These are phyloP conservation scores for Silurus lanzhouensis DNA, from an alignment of 2,797 vertebrate genomes.

Conservation along the genomic window DNA sequence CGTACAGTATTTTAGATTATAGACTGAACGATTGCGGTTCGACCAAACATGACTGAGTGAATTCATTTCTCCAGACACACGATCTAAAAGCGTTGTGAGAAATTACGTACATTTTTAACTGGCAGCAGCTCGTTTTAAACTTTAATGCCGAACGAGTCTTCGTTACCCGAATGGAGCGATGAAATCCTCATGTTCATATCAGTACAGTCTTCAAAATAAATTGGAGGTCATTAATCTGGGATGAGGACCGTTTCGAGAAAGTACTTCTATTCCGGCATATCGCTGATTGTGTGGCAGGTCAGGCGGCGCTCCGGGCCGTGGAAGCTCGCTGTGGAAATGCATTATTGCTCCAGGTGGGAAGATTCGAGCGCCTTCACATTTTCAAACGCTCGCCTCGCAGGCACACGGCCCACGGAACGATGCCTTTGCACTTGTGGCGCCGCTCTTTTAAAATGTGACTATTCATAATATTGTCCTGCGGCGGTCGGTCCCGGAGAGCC, in stretches of 20 bases:
- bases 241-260: not conserved
- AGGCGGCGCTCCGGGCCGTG: not conserved
- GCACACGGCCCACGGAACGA: not conserved
- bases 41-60: not conserved
- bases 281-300: not conserved
- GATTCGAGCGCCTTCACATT: not conserved
- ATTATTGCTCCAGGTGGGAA: not conserved
- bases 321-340: slow-evolving; percentile 5
- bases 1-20: not conserved
- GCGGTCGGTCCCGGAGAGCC: slow-evolving; percentile 9
- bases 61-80: not conserved
- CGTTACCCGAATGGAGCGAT: not conserved
- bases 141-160: not conserved
- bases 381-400: not conserved
- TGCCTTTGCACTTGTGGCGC: not conserved
- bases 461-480: slow-evolving; percentile 34
- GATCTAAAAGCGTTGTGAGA: not conserved
- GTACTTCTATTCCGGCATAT: not conserved
- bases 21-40: not conserved
- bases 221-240: too few relatives aligned
- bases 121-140: not conserved
- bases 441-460: slow-evolving; percentile 19
- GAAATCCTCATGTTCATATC: not conserved
- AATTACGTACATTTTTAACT: slow-evolving; percentile 15
- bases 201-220: not conserved